Percentiles rank a stretch among this genome's conserved stretches.
Evolutionary conservation across 2,113 vertebrate species (phyloP).

Genomic region (Gorsachius goisagi): DNA sequence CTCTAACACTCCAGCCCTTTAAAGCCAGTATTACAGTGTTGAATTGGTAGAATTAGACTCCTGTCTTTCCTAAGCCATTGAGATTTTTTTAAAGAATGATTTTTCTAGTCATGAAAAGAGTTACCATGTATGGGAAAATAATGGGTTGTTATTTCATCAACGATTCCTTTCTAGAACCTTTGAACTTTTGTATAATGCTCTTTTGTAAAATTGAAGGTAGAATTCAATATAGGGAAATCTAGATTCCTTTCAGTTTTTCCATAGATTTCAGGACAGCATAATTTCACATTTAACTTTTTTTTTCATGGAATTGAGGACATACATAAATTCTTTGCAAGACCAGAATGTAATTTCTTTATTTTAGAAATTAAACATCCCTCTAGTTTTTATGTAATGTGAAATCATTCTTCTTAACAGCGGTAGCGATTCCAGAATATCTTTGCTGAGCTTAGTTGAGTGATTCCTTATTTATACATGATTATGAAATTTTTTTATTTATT

Average conservation of each 20-base stretch:
- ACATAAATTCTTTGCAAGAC: not conserved
- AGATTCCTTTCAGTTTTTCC: not conserved
- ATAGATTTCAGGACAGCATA: not conserved
- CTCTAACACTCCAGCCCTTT: not conserved
- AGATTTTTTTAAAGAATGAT: not conserved
- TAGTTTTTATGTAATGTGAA: not conserved
- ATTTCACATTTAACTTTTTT: not conserved
- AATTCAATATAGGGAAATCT: not conserved
- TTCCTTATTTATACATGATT: not conserved
- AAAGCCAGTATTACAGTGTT: not conserved
- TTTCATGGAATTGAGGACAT: not conserved
- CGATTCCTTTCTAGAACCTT: not conserved
- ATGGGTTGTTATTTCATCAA: not conserved
- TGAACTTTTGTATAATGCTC: not conserved
- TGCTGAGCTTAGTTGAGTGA: not conserved
- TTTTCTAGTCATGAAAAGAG: not conserved
- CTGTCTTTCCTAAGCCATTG: not conserved
- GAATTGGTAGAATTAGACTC: not conserved
- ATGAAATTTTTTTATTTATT: not conserved
- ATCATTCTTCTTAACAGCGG: not conserved
- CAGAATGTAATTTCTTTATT: not conserved
- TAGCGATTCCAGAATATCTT: not conserved
- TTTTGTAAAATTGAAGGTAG: not conserved
- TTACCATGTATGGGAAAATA: not conserved
- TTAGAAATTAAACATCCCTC: not conserved